Conservation (phyloP, 1,140 invertebrate species). For the Ostrea denselamellosa region DNA sequence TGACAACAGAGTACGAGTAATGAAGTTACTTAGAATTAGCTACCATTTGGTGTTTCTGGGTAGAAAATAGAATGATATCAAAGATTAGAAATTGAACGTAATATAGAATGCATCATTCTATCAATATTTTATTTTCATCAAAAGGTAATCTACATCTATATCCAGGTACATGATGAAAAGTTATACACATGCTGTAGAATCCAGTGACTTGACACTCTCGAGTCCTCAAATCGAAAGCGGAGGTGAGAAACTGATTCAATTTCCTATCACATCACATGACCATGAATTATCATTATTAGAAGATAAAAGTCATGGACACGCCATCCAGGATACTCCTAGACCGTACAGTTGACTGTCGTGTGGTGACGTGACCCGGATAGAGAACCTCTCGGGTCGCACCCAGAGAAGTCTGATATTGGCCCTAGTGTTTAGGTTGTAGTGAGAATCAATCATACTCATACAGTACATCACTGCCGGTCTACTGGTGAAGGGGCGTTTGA, state of each 20-base stretch:
- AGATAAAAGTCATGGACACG: not conserved
- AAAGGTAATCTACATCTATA: not conserved
- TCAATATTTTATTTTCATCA: not conserved
- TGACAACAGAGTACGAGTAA: no score
- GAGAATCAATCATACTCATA: not conserved
- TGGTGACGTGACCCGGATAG: not conserved
- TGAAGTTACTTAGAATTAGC: no score
- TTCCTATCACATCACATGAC: no score
- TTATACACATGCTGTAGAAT: not conserved
- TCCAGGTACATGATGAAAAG: not conserved
- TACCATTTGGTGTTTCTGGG: no score
- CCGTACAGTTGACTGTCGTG: not conserved
- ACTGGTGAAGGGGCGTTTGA: not conserved
- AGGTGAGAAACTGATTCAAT: no score
- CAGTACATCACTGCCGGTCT: not conserved
- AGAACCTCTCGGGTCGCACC: slow-evolving; percentile 2
- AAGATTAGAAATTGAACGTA: not conserved
- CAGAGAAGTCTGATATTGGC: not conserved
- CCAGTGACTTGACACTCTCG: no score
- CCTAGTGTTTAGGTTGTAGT: not conserved
- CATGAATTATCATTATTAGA: no score
- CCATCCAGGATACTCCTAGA: slow-evolving; percentile 7
- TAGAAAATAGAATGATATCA: no score
- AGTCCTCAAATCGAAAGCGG: no score
- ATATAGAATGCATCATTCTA: not conserved